A percentile compares a stretch with the other conserved stretches of the same genome.
These are phyloP conservation scores for Leptogaster cylindrica DNA, from an alignment of 2,888 invertebrate species.

Conservation along the genomic window DNA sequence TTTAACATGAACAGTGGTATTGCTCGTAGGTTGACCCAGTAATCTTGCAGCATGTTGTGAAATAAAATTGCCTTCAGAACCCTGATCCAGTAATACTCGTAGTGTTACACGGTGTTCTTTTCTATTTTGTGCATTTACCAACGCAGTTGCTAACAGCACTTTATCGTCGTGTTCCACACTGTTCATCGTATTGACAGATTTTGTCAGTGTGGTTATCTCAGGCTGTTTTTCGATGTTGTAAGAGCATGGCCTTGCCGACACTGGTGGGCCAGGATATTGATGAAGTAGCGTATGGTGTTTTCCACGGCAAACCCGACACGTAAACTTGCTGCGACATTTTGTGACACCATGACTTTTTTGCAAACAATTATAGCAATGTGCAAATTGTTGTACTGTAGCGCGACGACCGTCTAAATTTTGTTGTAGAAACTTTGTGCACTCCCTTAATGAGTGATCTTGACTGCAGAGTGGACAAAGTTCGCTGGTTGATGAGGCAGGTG, in stretches of 20 bases:
- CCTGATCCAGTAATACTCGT: background rate
- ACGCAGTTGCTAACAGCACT: background rate
- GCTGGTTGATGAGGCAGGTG: background rate
- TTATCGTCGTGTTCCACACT: background rate
- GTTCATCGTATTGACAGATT: conserved; percentile 3
- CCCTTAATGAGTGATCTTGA: background rate
- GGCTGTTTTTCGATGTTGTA: no score
- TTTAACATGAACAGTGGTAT: no score
- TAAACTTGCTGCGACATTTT: conserved; percentile 8
- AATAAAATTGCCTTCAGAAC: background rate
- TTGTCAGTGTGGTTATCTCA: background rate
- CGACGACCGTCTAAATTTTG: conserved; percentile 6
- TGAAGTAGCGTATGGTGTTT: conserved; percentile 17
- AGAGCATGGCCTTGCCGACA: background rate
- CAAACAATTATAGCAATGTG: conserved; percentile 16
- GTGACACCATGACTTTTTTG: background rate
- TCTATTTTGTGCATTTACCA: background rate
- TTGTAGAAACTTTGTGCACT: conserved; percentile 6
- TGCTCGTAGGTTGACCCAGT: no score
- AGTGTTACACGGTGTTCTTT: background rate
- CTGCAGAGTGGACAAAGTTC: background rate
- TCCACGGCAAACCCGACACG: background rate
- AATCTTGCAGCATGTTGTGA: conserved; percentile 12
- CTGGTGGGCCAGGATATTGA: no score
- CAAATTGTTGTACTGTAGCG: conserved; percentile 1